Percentiles rank a stretch among this genome's conserved stretches.
phyloP scores from a whole-genome alignment of 2,888 invertebrate genomes.

The Himalopsyche kuldschensis region DNA sequence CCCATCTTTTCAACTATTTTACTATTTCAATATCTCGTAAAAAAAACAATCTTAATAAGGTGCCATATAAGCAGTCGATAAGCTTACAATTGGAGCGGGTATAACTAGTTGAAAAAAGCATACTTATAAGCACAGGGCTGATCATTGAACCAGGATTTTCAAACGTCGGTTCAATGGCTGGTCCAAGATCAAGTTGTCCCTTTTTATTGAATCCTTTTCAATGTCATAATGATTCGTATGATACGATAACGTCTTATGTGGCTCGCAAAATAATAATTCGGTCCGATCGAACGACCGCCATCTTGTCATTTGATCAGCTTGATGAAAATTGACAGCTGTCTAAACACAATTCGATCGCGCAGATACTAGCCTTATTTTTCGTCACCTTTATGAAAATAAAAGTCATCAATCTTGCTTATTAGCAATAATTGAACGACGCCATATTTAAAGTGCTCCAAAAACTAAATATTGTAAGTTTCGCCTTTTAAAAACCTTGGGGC shows the following conservation, averaged over 20 bases:
- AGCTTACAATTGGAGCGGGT: too few species aligned
- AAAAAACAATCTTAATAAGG: too few species aligned
- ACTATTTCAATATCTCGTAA: too few species aligned
- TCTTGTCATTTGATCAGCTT: conserved; percentile 5
- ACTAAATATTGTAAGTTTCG: background rate
- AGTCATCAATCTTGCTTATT: background rate
- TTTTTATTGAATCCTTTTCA: conserved; percentile 5
- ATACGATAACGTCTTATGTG: background rate
- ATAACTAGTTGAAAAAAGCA: too few species aligned
- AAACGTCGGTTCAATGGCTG: background rate
- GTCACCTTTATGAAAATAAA: background rate
- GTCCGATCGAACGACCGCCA: background rate
- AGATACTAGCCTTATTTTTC: background rate
- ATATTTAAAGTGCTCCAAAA: background rate
- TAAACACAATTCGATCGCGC: conserved; percentile 3
- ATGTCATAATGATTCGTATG: conserved; percentile 17
- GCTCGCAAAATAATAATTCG: background rate
- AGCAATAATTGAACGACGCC: background rate
- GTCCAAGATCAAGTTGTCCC: background rate
- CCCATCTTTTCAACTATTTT: too few species aligned
- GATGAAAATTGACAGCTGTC: conserved; percentile 24
- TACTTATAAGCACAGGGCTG: too few species aligned
- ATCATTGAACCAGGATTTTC: too few species aligned
- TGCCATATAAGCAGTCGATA: too few species aligned
- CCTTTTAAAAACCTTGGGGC: background rate